Conservation (phyloP, 2,797 vertebrate genomes). For the Acrocephalus scirpaceus region DNA sequence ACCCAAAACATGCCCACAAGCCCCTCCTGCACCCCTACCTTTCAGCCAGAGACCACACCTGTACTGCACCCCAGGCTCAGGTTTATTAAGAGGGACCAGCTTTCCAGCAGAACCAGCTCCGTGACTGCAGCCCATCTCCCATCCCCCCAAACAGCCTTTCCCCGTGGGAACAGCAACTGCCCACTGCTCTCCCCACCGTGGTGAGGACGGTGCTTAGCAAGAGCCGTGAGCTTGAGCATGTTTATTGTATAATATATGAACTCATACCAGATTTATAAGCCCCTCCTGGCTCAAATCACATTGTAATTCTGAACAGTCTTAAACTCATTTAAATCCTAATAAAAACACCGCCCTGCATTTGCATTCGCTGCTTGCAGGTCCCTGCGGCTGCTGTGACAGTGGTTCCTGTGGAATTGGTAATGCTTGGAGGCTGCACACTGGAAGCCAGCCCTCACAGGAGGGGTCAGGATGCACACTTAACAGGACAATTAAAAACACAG, state of each 20-base stretch:
- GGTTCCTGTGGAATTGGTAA: conserved; percentile 24
- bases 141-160: not conserved
- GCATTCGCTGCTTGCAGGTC: conserved; percentile 18
- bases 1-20: not conserved
- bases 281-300: conserved; percentile 42
- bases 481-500: not conserved
- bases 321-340: conserved; percentile 72
- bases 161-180: no score
- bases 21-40: not conserved
- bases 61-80: not conserved
- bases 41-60: not conserved
- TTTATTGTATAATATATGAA: conserved; percentile 39
- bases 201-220: not conserved
- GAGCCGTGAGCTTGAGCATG: not conserved
- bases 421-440: not conserved
- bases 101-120: not conserved
- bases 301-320: conserved; percentile 67
- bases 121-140: not conserved
- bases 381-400: not conserved
- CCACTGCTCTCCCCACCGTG: not conserved
- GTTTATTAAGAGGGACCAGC: not conserved
- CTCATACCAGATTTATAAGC: conserved; percentile 39
- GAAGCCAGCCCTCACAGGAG: not conserved
- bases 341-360: conserved; percentile 58
- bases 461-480: not conserved